Base-by-base conservation (phyloP, 2,797 vertebrate species). In the Chelon auratus region DNA sequence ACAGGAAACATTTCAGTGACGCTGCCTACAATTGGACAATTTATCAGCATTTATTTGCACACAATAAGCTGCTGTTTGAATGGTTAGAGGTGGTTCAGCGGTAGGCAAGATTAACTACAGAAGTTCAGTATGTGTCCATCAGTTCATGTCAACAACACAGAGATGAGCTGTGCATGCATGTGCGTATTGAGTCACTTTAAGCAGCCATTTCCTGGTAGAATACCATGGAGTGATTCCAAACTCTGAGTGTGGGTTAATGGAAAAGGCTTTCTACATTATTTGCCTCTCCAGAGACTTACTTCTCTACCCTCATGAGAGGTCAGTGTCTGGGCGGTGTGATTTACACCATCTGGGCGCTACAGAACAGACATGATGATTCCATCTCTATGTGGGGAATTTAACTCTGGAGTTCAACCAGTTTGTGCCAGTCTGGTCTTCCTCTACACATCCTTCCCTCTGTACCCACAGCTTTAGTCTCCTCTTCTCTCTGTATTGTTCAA, bases 281-380 rank as follows among this genome's bases (percentile, higher is more conserved):
- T 81, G 73, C 51, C 18, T 82, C 81, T 63, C 62, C 64, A 73
- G 59, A 65, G 45, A 52, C 61, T 77, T 62, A 42, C 45, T 33
- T 85, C 55, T 20, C 11, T 20, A 70, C 58, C 48, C 54, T 60
- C 13, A 37, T 50, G 73, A 82, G 52, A 51, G 22, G 47, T 83
- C 65, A 68, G 58, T 56, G 68, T 76, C 77, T 77, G 51, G 55
- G 4, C 14, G 8, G 17, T 75, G 55, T 73, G 84, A 91, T 87
- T 90, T 89, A 87, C 78, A 80, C 48, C 84, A 87, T 83, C 78
- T 82, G 63, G 57, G 71, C 68, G 75, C 68, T 78, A 79, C 43
- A 69, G 52, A 72, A 62, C 47, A 42, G 71, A 75, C 36, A 3
- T 69, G 56, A 89, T 67, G 20, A n/a, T n/a, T n/a, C 48, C 40